phyloP scores from a whole-genome alignment of 2,797 vertebrate species.

The Hemibagrus guttatus region DNA sequence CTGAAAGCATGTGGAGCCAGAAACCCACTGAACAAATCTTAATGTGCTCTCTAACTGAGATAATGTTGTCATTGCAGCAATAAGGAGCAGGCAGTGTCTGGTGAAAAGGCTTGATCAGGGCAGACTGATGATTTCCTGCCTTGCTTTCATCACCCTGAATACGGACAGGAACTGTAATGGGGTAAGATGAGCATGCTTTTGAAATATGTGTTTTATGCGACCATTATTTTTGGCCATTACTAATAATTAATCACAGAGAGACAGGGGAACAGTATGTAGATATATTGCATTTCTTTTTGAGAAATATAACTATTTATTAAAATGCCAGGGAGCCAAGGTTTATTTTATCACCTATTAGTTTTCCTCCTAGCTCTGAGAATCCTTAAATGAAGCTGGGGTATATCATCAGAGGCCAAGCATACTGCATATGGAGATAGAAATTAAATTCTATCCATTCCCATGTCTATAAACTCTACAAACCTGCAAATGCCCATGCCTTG shows the following conservation, averaged over 20 bases:
- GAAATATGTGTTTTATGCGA: not conserved
- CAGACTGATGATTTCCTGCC: slow-evolving; percentile 21
- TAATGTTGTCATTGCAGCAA: slow-evolving; percentile 20
- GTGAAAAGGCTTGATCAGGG: slow-evolving; percentile 26
- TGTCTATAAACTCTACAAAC: not conserved
- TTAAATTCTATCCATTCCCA: not conserved
- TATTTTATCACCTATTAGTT: not conserved
- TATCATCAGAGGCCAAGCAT: not conserved
- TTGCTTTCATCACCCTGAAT: slow-evolving; percentile 19
- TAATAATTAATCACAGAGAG: not conserved
- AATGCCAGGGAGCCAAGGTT: slow-evolving; percentile 25
- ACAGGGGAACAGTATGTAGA: not conserved
- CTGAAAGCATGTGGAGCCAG: slow-evolving; percentile 14
- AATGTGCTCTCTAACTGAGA: not conserved
- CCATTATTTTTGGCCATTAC: not conserved
- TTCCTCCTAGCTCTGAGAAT: not conserved
- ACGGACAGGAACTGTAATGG: slow-evolving; percentile 12
- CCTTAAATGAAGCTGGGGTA: not conserved
- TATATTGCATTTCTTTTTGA: slow-evolving; percentile 7
- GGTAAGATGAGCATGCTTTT: not conserved
- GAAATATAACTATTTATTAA: slow-evolving; percentile 30
- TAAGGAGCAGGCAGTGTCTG: slow-evolving; percentile 19
- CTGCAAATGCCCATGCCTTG: not conserved
- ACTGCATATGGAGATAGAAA: not conserved
- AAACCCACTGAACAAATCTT: slow-evolving; percentile 25